Conservation (phyloP, 2,888 invertebrate genomes). For the Anthophora plumipes region DNA sequence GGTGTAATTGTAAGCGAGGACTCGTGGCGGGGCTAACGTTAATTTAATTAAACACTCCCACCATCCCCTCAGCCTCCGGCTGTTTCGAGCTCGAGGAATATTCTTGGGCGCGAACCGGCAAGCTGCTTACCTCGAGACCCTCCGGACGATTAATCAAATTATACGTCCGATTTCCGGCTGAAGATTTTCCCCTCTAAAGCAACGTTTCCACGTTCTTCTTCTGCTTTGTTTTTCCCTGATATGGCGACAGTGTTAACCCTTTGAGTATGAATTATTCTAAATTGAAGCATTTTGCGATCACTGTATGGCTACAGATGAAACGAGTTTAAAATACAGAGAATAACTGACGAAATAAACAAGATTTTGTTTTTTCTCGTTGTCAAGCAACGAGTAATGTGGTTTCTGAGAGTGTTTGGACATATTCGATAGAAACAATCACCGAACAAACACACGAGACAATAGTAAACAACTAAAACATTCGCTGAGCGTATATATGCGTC, state of each 20-base stretch:
- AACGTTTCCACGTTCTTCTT: slow-evolving; percentile 33
- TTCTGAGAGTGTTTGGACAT: too few relatives aligned
- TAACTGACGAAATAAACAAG: too few relatives aligned
- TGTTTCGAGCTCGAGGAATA: slow-evolving; percentile 56
- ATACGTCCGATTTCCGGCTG: slow-evolving; percentile 56
- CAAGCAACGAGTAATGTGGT: too few relatives aligned
- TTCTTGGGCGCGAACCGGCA: slow-evolving; percentile 33
- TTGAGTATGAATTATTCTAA: too few relatives aligned
- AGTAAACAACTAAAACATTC: too few relatives aligned
- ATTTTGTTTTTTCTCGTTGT: too few relatives aligned
- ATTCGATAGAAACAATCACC: too few relatives aligned
- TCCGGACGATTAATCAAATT: slow-evolving; percentile 60
- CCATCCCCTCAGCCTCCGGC: slow-evolving; percentile 20
- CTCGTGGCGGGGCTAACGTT: slow-evolving; percentile 70
- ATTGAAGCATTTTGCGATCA: too few relatives aligned
- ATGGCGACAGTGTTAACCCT: neutral
- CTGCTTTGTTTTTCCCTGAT: slow-evolving; percentile 3
- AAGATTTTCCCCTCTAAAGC: slow-evolving; percentile 27
- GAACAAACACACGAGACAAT: too few relatives aligned
- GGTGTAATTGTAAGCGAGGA: slow-evolving; percentile 74
- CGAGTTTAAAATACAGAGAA: too few relatives aligned
- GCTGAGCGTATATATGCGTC: too few relatives aligned
- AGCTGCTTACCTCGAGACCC: slow-evolving; percentile 21
- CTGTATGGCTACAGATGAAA: too few relatives aligned
- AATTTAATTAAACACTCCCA: slow-evolving; percentile 76